Evolutionary conservation across 2,797 vertebrate species (phyloP).

Genomic region (Halcyon badia): DNA sequence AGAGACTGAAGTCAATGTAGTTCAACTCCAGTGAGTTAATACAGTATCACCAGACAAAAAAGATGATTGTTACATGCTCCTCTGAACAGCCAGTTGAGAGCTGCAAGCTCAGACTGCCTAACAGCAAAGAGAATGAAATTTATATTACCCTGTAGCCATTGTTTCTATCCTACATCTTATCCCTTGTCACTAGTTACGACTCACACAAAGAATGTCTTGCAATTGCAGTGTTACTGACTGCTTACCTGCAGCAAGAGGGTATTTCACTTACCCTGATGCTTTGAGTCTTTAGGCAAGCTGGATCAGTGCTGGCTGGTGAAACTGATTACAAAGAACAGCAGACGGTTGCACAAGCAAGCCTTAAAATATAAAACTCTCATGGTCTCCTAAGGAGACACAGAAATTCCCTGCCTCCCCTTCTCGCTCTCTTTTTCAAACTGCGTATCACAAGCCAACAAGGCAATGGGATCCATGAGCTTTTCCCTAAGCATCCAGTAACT

Average conservation of each 20-base stretch:
- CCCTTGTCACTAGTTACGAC: not conserved
- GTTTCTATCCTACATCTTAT: not conserved
- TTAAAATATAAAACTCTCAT: not conserved
- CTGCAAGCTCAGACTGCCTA: not conserved
- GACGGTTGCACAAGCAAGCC: not conserved
- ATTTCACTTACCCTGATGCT: not conserved
- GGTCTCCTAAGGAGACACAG: not conserved
- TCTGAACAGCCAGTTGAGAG: not conserved
- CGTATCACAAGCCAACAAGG: not conserved
- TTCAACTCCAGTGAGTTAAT: not conserved
- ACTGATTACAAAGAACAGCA: not conserved
- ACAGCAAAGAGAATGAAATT: not conserved
- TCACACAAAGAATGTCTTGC: not conserved
- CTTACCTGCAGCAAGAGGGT: not conserved
- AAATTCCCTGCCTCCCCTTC: not conserved
- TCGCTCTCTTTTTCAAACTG: not conserved
- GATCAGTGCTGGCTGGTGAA: not conserved
- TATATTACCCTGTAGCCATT: not conserved
- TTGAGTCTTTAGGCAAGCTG: not conserved
- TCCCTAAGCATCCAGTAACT: not conserved
- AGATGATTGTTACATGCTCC: not conserved
- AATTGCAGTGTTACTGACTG: not conserved
- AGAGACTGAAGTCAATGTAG: not conserved
- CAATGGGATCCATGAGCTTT: not conserved
- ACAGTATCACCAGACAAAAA: not conserved